These are phyloP conservation scores for Tangara arthus DNA, from an alignment of 2,797 vertebrate species.

Conservation along the genomic window DNA sequence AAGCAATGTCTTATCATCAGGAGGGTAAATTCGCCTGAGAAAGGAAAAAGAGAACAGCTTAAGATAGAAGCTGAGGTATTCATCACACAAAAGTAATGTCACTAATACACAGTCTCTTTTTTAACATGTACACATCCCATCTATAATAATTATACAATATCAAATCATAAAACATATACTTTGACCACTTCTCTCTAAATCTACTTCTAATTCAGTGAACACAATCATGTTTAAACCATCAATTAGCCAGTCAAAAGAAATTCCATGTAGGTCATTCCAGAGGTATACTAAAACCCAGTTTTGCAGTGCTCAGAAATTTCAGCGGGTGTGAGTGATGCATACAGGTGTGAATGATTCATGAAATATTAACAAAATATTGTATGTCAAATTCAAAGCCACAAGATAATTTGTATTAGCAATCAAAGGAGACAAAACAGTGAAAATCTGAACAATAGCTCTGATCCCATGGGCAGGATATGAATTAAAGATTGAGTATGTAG, in stretches of 20 bases:
- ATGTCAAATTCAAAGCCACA: background rate
- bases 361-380: constrained; percentile 22
- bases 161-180: background rate
- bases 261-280: background rate
- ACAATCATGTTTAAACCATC: background rate
- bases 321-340: background rate
- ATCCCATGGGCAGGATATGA: background rate
- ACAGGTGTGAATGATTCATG: background rate
- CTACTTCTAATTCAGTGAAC: background rate
- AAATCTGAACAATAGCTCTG: background rate
- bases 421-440: background rate
- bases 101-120: background rate
- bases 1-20: constrained; percentile 95
- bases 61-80: background rate
- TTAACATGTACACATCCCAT: background rate
- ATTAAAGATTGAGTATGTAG: background rate
- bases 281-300: background rate
- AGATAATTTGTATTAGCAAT: background rate
- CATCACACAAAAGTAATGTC: background rate
- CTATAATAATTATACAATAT: background rate
- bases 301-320: background rate
- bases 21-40: constrained; percentile 95
- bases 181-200: background rate
- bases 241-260: constrained; percentile 6
- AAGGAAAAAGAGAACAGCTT: background rate